Percentiles rank a stretch among this genome's conserved stretches.
phyloP scores from a whole-genome alignment of 2,797 vertebrate genomes.

The Cottoperca gobio region DNA sequence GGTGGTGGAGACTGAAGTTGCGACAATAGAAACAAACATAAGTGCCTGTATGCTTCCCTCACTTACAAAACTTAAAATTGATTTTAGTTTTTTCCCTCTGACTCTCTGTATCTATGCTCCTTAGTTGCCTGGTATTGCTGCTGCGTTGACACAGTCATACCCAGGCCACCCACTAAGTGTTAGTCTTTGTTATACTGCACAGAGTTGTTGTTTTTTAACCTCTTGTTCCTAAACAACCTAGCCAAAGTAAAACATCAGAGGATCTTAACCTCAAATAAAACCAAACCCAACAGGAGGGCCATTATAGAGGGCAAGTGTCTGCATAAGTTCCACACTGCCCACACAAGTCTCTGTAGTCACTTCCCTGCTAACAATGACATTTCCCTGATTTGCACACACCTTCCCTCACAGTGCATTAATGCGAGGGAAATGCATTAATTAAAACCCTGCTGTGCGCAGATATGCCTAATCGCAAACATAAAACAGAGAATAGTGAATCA shows the following conservation, averaged over 20 bases:
- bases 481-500: conserved; percentile 73
- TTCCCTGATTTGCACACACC: conserved; percentile 65
- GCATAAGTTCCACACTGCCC: conserved; percentile 32
- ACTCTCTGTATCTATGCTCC: neutral
- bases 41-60: neutral
- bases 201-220: neutral
- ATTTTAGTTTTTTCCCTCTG: neutral
- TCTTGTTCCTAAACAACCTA: conserved; percentile 8
- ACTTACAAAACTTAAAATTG: neutral
- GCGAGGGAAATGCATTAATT: conserved; percentile 74
- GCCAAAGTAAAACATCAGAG: conserved; percentile 17
- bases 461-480: conserved; percentile 77
- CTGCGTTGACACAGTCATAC: conserved; percentile 25
- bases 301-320: conserved; percentile 46
- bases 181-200: neutral
- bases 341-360: conserved; percentile 32
- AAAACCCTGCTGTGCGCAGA: conserved; percentile 83
- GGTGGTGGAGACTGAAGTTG: conserved; percentile 16
- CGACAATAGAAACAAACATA: conserved; percentile 1
- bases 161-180: conserved; percentile 18
- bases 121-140: neutral
- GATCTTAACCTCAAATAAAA: conserved; percentile 45
- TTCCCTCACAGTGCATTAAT: conserved; percentile 50
- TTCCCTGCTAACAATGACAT: conserved; percentile 73
- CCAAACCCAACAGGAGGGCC: conserved; percentile 28